Base-by-base conservation (phyloP, 2,888 invertebrate genomes). In the Perithous albicinctus region DNA sequence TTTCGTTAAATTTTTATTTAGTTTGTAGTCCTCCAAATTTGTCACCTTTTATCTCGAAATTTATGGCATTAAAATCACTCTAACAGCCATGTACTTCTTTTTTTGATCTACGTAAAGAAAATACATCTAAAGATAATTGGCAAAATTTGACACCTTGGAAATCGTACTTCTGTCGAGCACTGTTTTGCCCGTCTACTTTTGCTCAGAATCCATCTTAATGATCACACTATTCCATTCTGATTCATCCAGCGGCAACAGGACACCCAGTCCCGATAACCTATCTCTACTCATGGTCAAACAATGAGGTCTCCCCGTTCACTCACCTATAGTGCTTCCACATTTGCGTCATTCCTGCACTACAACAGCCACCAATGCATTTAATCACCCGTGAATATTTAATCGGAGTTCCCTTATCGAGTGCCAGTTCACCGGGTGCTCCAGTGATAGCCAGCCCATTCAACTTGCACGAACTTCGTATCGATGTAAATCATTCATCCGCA, bases 301-400 rank as follows among this genome's bases (percentile, higher is more conserved):
- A 79, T 73, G 73, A 20, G 72, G 35, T 56, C 46, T 59, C n/a
- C 48, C n/a, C 74, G 43, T 59, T 43, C 70, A 59, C 32, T 32
- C 32, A 15, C 15, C 35, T 7, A 15, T 32, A 8, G 18, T 8
- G 59, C 32, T 38, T 15, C 48, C 38, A 18, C 20, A n/a, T 64
- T 8, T 15, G 23, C 35, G 59, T 54, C 67, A 54, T 46, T 59
- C 46, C 43, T 18, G 63, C 41, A 18, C 35, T 20, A 10, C 20
- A 70, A 41, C 41, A 74, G 51, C 48, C 74, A 32, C 64, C 48
- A 74, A 78, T 78, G 74, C 32, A 46, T 41, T 69, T 74, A 74
- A 74, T 78, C 81, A 81, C 8, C 81, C 81, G 74, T 78, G 74
- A 69, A 81, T 73, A 76, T 79, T 69, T 79, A 79, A 82, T 82